phyloP scores from a whole-genome alignment of 1,140 invertebrate species.

The Phenacoccus solenopsis region DNA sequence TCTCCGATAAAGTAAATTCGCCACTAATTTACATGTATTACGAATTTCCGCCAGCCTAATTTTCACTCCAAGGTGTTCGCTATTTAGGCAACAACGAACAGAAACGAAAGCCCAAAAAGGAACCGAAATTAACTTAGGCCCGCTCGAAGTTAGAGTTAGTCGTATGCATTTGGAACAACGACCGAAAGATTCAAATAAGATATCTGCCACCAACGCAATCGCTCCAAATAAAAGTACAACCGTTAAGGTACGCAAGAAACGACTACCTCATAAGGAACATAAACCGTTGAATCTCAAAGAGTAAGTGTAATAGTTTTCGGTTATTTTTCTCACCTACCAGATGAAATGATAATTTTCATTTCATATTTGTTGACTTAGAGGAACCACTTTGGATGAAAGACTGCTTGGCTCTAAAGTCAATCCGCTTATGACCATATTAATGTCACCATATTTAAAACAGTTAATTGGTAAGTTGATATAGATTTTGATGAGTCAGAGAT shows the following conservation, averaged over 20 bases:
- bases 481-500: no score
- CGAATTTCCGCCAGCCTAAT: neutral
- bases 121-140: neutral
- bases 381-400: neutral
- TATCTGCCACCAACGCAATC: neutral
- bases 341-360: no score
- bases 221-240: neutral
- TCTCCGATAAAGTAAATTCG: neutral
- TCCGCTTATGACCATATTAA: conserved; percentile 4
- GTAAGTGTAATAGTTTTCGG: neutral
- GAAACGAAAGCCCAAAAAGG: neutral
- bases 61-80: neutral
- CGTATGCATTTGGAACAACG: neutral
- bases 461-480: neutral
- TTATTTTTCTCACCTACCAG: neutral
- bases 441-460: neutral
- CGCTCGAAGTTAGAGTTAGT: neutral
- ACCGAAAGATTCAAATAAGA: neutral
- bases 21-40: neutral
- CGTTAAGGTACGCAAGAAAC: neutral
- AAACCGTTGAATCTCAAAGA: neutral
- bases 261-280: neutral
- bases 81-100: neutral
- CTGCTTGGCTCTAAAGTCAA: neutral
- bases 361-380: neutral